Evolutionary conservation across 2,797 vertebrate species (phyloP).

Genomic region (Emys orbicularis): DNA sequence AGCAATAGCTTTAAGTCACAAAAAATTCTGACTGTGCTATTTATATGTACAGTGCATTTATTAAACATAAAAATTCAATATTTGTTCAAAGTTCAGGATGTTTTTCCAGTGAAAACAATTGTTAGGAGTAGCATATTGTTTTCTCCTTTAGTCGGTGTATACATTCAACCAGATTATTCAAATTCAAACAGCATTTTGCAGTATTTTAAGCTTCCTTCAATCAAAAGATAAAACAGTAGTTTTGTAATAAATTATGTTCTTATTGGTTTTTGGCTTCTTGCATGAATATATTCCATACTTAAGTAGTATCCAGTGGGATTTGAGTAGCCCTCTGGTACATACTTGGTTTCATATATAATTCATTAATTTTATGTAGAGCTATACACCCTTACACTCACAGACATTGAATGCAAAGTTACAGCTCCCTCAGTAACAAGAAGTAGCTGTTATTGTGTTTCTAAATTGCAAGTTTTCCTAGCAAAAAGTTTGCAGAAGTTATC

Average conservation of each 20-base stretch:
- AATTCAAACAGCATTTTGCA: slow-evolving; percentile 54
- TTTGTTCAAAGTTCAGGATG: slow-evolving; percentile 60
- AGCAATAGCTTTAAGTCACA: slow-evolving; percentile 35
- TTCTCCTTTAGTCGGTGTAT: slow-evolving; percentile 60
- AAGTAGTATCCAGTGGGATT: neutral
- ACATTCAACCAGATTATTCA: slow-evolving; percentile 57
- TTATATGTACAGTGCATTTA: slow-evolving; percentile 60
- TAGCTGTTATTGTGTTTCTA: neutral
- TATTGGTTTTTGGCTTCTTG: neutral
- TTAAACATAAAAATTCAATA: slow-evolving; percentile 51
- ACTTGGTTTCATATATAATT: neutral
- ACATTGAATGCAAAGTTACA: neutral
- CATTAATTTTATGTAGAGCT: neutral
- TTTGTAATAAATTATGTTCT: slow-evolving; percentile 7
- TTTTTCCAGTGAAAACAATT: slow-evolving; percentile 68
- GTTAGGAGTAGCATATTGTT: slow-evolving; percentile 50
- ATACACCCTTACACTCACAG: neutral
- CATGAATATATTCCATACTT: neutral
- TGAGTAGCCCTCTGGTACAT: neutral
- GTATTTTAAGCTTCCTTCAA: slow-evolving; percentile 64
- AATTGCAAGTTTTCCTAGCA: neutral
- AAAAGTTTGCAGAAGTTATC: neutral
- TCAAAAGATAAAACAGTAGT: slow-evolving; percentile 33
- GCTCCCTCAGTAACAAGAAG: neutral
- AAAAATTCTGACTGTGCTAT: slow-evolving; percentile 43